Evolutionary conservation across 2,113 vertebrate genomes (phyloP), one percentile per base, ranked within the genome.

Genomic region (Megaptera novaeangliae): DNA sequence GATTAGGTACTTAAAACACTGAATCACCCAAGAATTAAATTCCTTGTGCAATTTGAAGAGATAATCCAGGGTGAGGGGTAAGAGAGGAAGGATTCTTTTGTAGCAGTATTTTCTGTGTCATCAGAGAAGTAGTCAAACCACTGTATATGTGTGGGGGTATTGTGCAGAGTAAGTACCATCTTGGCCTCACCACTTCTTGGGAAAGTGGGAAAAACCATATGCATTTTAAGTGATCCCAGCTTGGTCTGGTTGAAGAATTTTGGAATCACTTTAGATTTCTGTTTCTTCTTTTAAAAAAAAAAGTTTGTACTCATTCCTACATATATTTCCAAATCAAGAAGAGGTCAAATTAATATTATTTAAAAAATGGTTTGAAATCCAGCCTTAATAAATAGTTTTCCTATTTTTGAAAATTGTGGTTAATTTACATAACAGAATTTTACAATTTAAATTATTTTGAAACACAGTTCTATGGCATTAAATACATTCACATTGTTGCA

Each of bases 291-390:
- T 39, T 31, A 66, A 82, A 64, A 90, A 78, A 25, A n/a, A n/a
- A 77, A 72, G 31, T 61, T 74, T 80, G 12, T 81, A 39, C 14
- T 74, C 29, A 75, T 91, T 44, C 23, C 12, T 87, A 13, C 6
- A 20, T 88, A 59, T 11, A 55, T 91, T 87, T 91, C 68, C 9
- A 74, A 72, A 80, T 55, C 29, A 93, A 72, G 21, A 41, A 55
- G 57, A 66, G 36, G 63, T 78, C 13, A 71, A 59, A 94, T 71
- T 72, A 83, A 66, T 34, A 59, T 72, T 88, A 49, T 84, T 78
- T 21, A 75, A 31, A 72, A 10, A 75, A 20, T 72, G 29, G 25
- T 81, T 93, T 96, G 52, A 96, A 96, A 88, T 74, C 10, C 25
- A 74, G 6, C 12, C 21, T 69, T 46, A n/a, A 68, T 55, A 77